Evolutionary conservation across 1,140 invertebrate genomes (phyloP), one percentile per base, ranked within the genome.

Genomic region (Penaeus japonicus): DNA sequence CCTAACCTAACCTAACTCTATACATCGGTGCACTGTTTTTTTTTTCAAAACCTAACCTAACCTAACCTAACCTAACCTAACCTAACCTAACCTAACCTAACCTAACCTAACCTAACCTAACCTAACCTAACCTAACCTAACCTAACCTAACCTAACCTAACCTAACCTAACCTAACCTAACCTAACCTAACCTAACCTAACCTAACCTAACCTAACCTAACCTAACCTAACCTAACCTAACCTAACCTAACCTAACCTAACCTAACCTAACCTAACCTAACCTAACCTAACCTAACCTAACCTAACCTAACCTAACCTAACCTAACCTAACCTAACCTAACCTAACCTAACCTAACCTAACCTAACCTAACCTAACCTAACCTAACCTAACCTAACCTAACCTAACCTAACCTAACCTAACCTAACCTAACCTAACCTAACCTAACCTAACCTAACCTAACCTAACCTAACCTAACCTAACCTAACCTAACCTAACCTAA

Each of bases 131-230:
- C 70, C 27, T 75, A 75, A 22, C 70, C 70, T 22, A 22, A 75
- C 18, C 70, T 18, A 75, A 18, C 18, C 18, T 75, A 30, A 75
- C 18, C 18, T 18, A 75, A 22, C 18, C 18, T 75, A 30, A 75
- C 18, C 27, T 18, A 22, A 30, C 18, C 12, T 22, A 75, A 75
- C 18, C 70, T 75, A 75, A 75, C 70, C 70, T 75, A 24, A 75
- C 70, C 70, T 22, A 75, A 75, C 70, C 18, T 22, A 75, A 75
- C 70, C 27, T 75, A 75, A 75, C 70, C 18, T 22, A 30, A 75
- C 70, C 70, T 22, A 75, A 22, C 18, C 70, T 75, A 75, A 75
- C 70, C 70, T 75, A 75, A 75, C 70, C 70, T 75, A 75, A 75
- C 70, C 70, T 22, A 75, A 22, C 27, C 27, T 75, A 24, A 75